A percentile compares a stretch with the other conserved stretches of the same genome.
phyloP scores from a whole-genome alignment of 2,888 invertebrate genomes.

The Griposia aprilina region DNA sequence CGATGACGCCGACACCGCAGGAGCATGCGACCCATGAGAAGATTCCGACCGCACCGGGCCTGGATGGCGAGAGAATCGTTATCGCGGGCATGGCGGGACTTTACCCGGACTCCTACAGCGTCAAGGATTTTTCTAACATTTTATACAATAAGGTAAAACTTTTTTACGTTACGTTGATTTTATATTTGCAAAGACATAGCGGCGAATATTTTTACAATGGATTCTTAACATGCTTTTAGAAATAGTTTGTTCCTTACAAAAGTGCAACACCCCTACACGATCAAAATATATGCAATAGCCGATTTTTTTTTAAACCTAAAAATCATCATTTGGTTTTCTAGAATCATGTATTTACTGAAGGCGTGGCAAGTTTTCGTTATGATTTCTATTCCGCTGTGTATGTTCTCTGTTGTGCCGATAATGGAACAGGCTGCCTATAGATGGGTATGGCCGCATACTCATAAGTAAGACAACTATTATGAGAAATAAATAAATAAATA shows the following conservation, averaged over 20 bases:
- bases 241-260: not conserved
- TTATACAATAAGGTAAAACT: constrained; percentile 78
- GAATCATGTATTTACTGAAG: too few relatives aligned
- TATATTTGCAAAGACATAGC: not conserved
- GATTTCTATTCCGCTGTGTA: not conserved
- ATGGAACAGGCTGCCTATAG: not conserved
- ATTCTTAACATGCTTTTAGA: not conserved
- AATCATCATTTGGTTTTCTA: not conserved
- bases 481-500: too few relatives aligned
- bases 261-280: not conserved
- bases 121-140: constrained; percentile 74
- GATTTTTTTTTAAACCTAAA: not conserved
- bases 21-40: constrained; percentile 5
- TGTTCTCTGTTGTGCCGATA: not conserved
- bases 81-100: constrained; percentile 78
- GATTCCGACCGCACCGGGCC: not conserved
- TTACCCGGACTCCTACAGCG: constrained; percentile 70
- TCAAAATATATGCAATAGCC: not conserved
- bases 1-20: constrained; percentile 57
- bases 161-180: not conserved
- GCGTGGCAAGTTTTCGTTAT: not conserved
- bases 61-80: constrained; percentile 69
- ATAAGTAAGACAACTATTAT: not conserved
- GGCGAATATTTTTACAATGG: not conserved
- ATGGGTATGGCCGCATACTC: not conserved